These are phyloP conservation scores for Vollenhovia emeryi DNA, from an alignment of 1,140 invertebrate species.

Conservation along the genomic window DNA sequence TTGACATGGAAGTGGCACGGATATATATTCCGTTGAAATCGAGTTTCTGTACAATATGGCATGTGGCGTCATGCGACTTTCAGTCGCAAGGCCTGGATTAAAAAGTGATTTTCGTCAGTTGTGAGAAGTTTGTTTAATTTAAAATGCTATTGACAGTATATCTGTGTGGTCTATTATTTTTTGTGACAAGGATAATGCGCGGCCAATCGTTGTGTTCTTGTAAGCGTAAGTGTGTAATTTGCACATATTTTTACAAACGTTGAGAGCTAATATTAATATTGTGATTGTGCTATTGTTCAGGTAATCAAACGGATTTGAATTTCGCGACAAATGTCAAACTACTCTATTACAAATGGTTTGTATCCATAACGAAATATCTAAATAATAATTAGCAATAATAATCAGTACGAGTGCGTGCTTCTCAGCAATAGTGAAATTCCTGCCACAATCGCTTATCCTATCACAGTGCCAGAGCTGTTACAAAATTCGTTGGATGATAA, in stretches of 20 bases:
- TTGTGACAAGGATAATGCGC: background rate
- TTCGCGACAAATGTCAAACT: background rate
- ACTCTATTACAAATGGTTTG: constrained; percentile 22
- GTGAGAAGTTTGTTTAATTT: too few species aligned
- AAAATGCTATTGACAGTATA: background rate
- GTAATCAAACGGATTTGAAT: background rate
- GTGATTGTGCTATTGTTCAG: background rate
- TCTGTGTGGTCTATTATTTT: background rate
- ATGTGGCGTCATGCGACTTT: background rate
- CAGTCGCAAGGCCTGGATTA: background rate
- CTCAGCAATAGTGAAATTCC: constrained; percentile 11
- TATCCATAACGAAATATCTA: background rate
- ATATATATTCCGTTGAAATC: constrained; percentile 20
- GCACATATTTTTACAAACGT: background rate
- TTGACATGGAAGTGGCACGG: background rate
- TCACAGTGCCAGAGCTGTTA: constrained; percentile 5
- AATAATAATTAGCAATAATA: constrained; percentile 1
- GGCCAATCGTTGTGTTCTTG: background rate
- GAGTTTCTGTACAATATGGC: background rate
- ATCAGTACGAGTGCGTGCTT: background rate
- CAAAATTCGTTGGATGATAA: background rate
- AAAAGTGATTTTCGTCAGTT: background rate
- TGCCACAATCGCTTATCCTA: background rate
- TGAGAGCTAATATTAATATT: background rate
- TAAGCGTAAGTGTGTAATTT: background rate